Conservation (phyloP, 2,797 vertebrate species). For the Ceryle rudis region DNA sequence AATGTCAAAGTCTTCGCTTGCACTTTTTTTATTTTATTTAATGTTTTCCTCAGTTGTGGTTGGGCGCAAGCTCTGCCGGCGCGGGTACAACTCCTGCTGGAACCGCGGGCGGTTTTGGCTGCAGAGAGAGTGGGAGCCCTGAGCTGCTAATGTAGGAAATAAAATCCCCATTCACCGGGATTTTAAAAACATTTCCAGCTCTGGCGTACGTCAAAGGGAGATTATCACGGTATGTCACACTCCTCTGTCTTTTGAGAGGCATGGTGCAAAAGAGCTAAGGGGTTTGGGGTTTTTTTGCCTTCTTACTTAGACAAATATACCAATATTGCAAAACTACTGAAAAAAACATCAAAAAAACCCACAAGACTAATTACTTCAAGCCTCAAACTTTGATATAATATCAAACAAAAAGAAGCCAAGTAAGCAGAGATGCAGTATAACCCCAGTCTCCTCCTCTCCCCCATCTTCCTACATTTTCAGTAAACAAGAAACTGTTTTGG, state of each 20-base stretch:
- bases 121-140: background rate
- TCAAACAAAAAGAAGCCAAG: background rate
- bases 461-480: background rate
- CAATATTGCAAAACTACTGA: background rate
- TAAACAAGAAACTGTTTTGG: background rate
- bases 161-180: background rate
- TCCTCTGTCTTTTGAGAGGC: background rate
- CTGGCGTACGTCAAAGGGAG: background rate
- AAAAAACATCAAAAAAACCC: background rate
- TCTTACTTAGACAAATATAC: background rate
- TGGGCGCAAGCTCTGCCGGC: accelerated
- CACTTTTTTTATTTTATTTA: background rate
- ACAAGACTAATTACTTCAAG: background rate
- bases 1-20: background rate
- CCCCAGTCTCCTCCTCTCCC: background rate
- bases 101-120: background rate
- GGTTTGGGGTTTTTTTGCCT: background rate
- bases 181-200: background rate
- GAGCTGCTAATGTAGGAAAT: background rate
- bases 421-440: background rate
- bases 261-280: background rate
- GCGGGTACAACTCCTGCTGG: accelerated
- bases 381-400: background rate
- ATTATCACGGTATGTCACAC: background rate
- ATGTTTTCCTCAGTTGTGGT: background rate